Percentiles rank a stretch among this genome's conserved stretches.
Conservation (phyloP, 2,797 vertebrate species). For the Cuculus canorus region DNA sequence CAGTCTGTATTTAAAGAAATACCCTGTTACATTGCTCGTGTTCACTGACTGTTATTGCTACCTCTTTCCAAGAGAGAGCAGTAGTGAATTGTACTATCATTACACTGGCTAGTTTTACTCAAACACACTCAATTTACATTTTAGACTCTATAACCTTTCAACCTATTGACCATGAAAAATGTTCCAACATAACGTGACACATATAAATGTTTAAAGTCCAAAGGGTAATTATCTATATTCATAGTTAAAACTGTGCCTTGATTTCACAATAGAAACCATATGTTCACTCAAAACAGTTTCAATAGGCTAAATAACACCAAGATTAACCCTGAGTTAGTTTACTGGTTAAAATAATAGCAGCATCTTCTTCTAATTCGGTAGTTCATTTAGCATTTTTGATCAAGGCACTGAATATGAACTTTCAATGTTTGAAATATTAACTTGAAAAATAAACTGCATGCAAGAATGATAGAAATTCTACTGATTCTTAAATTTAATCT, state of each 20-base stretch:
- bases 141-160: constrained; percentile 83
- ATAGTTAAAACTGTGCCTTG: constrained; percentile 82
- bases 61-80: constrained; percentile 83
- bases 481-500: constrained; percentile 66
- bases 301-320: constrained; percentile 81
- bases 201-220: constrained; percentile 85
- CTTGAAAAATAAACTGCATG: constrained; percentile 72
- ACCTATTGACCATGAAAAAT: constrained; percentile 83
- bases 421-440: constrained; percentile 77
- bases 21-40: not conserved
- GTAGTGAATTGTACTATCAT: constrained; percentile 77
- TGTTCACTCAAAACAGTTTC: constrained; percentile 80
- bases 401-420: constrained; percentile 75
- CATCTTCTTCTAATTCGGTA: constrained; percentile 83
- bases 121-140: constrained; percentile 72
- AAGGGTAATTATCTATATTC: constrained; percentile 85
- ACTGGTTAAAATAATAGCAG: constrained; percentile 84
- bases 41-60: constrained; percentile 68
- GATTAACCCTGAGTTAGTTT: constrained; percentile 83
- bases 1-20: constrained; percentile 31
- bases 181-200: constrained; percentile 80
- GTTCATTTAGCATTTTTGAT: constrained; percentile 83
- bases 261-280: constrained; percentile 85
- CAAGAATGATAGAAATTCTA: constrained; percentile 38
- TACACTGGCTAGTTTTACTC: constrained; percentile 52